Evolutionary conservation across 2,113 vertebrate species (phyloP).

Genomic region (Scalopus aquaticus): DNA sequence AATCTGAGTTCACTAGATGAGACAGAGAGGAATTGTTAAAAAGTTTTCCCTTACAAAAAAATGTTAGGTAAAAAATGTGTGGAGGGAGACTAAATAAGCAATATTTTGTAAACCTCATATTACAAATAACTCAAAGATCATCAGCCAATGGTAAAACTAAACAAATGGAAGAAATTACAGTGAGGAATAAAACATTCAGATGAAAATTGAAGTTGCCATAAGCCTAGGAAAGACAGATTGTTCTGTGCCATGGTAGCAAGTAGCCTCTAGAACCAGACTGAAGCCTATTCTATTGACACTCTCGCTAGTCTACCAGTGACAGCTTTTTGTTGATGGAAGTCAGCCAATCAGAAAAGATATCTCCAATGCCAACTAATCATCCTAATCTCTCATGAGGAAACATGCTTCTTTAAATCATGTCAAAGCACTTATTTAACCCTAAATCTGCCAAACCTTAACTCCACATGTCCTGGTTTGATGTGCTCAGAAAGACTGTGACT

Average conservation of each 20-base stretch:
- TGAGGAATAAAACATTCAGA: neutral
- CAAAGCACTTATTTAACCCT: neutral
- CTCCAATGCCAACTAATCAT: neutral
- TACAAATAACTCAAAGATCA: neutral
- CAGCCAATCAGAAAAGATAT: neutral
- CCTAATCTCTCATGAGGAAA: neutral
- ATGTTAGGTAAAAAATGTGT: neutral
- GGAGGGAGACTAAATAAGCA: neutral
- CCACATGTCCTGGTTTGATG: neutral
- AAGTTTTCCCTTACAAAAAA: neutral
- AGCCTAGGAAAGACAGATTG: neutral
- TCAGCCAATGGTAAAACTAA: neutral
- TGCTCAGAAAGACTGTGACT: neutral
- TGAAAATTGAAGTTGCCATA: neutral
- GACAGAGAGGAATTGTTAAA: neutral
- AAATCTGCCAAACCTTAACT: neutral
- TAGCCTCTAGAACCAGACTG: neutral
- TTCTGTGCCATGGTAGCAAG: neutral
- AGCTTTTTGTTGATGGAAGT: neutral
- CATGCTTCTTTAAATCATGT: neutral
- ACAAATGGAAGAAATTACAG: neutral
- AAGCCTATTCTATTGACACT: neutral
- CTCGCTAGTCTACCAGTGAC: neutral
- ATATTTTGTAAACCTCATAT: neutral
- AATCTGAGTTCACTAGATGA: neutral